Evolutionary conservation across 1,140 invertebrate genomes (phyloP).

Genomic region (Pogonognathellus flavescens): DNA sequence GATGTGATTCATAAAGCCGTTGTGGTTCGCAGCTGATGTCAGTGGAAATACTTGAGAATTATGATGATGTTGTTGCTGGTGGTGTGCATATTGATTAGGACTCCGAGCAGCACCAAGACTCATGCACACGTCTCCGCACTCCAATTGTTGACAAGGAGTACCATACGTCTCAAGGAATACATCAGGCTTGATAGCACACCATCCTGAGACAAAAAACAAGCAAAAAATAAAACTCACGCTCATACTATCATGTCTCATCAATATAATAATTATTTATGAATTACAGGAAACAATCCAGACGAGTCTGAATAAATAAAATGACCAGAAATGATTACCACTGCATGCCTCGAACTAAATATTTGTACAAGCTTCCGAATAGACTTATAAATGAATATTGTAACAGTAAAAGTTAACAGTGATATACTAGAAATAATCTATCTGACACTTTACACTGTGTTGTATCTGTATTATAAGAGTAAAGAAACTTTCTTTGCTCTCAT

Average conservation of each 20-base stretch:
- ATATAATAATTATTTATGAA: neutral
- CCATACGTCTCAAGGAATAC: constrained; percentile 70
- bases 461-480: neutral
- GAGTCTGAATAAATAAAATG: neutral
- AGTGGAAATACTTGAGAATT: constrained; percentile 44
- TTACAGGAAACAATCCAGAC: neutral
- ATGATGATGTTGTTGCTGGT: constrained; percentile 24
- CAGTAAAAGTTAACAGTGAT: no score
- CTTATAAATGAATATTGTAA: neutral
- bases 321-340: no score
- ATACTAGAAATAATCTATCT: no score
- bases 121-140: constrained; percentile 68
- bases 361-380: no score
- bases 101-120: constrained; percentile 30
- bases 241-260: neutral
- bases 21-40: neutral
- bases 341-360: no score
- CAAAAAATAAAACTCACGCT: neutral
- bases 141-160: constrained; percentile 70
- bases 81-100: constrained; percentile 28
- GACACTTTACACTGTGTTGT: no score
- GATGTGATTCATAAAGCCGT: constrained; percentile 5
- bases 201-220: constrained; percentile 68
- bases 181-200: constrained; percentile 71
- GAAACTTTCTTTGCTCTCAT: constrained; percentile 40